Conservation (phyloP, 2,797 vertebrate genomes). For the Anguilla marmorata region DNA sequence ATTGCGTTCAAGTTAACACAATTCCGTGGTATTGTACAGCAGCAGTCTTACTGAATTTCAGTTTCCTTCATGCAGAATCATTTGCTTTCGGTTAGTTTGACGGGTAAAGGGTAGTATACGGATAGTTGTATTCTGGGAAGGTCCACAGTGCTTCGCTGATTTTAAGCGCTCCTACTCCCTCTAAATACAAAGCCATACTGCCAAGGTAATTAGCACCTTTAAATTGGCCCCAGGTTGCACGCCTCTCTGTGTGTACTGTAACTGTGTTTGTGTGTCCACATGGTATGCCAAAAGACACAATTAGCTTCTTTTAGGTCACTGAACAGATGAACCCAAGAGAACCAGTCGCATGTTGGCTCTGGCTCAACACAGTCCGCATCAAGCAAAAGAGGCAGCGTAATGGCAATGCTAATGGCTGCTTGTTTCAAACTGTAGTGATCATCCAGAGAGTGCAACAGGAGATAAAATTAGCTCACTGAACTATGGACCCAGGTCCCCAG, state of each 20-base stretch:
- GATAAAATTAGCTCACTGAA: neutral
- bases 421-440: neutral
- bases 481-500: neutral
- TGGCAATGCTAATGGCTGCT: neutral
- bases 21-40: neutral
- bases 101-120: neutral
- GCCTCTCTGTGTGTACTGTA: neutral
- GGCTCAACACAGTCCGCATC: neutral
- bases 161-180: neutral
- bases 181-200: neutral
- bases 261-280: neutral
- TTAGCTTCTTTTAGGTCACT: neutral
- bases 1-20: neutral
- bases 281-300: neutral
- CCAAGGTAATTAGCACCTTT: neutral
- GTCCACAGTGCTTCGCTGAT: neutral
- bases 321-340: neutral
- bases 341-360: neutral
- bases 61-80: neutral
- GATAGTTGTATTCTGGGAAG: neutral
- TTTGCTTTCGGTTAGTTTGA: neutral
- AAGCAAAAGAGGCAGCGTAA: neutral
- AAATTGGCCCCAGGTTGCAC: neutral
- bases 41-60: neutral
- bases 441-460: neutral